Percentiles rank a stretch among this genome's conserved stretches.
phyloP scores from a whole-genome alignment of 1,140 invertebrate species.

The Parasteatoda tepidariorum region DNA sequence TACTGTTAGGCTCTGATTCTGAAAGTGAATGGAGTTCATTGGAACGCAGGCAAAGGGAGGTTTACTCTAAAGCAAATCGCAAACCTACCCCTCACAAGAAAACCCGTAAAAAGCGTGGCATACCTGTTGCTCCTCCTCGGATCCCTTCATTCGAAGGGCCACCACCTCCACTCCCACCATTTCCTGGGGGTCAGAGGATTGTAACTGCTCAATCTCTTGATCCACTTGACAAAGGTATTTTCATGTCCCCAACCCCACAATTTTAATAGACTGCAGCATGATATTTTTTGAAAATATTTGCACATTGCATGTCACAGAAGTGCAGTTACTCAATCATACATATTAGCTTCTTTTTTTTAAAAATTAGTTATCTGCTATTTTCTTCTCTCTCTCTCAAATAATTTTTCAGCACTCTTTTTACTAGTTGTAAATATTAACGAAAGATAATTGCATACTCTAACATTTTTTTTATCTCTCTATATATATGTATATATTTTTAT shows the following conservation, averaged over 20 bases:
- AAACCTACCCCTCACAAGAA: slow-evolving; percentile 83
- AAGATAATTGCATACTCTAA: too few relatives aligned
- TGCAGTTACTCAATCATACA: neutral
- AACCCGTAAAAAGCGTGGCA: slow-evolving; percentile 80
- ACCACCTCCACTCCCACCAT: slow-evolving; percentile 59
- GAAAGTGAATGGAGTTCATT: slow-evolving; percentile 88
- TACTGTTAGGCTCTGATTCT: slow-evolving; percentile 73
- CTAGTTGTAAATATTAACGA: too few relatives aligned
- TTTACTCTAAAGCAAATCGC: slow-evolving; percentile 76
- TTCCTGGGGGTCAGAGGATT: slow-evolving; percentile 61
- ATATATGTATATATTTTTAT: too few relatives aligned
- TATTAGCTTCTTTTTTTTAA: neutral
- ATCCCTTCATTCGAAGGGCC: slow-evolving; percentile 74
- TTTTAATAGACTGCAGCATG: slow-evolving; percentile 53
- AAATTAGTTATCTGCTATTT: neutral
- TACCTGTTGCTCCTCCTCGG: slow-evolving; percentile 86
- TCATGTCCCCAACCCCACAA: slow-evolving; percentile 59
- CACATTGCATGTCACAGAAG: slow-evolving; percentile 42
- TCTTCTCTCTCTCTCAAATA: neutral
- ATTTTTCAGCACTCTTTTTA: too few relatives aligned
- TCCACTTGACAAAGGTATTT: slow-evolving; percentile 67
- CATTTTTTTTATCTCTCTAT: too few relatives aligned
- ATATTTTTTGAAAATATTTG: slow-evolving; percentile 16
- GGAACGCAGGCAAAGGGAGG: slow-evolving; percentile 77
- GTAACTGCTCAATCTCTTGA: slow-evolving; percentile 64